phyloP scores from a whole-genome alignment of 2,888 invertebrate species.

The Lasioglossum villosulum region DNA sequence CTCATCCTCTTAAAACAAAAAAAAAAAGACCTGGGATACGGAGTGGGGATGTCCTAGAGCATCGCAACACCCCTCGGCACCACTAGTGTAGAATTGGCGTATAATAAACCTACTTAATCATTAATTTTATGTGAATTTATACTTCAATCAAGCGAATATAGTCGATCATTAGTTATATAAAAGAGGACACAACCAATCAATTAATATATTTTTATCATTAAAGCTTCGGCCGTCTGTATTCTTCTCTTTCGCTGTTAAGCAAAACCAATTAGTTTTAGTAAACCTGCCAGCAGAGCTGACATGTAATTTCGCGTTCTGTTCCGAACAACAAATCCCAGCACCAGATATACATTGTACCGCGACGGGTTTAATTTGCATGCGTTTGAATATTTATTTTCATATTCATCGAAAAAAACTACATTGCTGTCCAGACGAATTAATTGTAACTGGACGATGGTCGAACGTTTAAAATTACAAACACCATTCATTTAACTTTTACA shows the following conservation, averaged over 20 bases:
- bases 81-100: no score
- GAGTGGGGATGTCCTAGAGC: no score
- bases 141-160: neutral
- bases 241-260: neutral
- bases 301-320: conserved; percentile 17
- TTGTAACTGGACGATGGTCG: conserved; percentile 5
- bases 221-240: neutral
- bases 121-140: no score
- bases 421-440: conserved; percentile 35
- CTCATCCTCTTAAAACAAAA: no score
- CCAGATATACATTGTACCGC: conserved; percentile 18
- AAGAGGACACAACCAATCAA: neutral
- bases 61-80: no score
- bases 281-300: neutral
- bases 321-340: neutral
- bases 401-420: conserved; percentile 14
- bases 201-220: neutral
- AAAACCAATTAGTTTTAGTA: conserved; percentile 1
- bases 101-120: no score
- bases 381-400: conserved; percentile 46
- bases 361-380: conserved; percentile 36
- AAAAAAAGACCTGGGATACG: no score
- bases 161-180: neutral
- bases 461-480: conserved; percentile 34
- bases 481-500: conserved; percentile 27